phyloP scores from a whole-genome alignment of 2,113 vertebrate species.

The Progne subis region DNA sequence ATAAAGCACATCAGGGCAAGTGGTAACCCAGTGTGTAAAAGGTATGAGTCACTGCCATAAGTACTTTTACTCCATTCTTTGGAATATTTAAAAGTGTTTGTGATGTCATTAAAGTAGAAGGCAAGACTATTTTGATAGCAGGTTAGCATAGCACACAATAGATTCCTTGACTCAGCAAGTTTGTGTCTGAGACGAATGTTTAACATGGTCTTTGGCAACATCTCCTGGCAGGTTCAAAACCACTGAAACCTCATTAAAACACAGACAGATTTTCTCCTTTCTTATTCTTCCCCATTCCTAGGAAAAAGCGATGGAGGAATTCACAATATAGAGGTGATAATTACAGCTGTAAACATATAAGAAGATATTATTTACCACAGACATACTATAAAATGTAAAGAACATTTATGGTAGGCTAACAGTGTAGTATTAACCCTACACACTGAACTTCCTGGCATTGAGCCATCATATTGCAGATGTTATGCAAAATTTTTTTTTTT shows the following conservation, averaged over 20 bases:
- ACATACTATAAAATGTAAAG: not conserved
- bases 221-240: not conserved
- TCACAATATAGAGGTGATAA: not conserved
- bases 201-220: not conserved
- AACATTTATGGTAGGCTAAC: not conserved
- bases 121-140: not conserved
- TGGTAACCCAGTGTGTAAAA: not conserved
- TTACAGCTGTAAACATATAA: not conserved
- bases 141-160: not conserved
- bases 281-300: not conserved
- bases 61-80: not conserved
- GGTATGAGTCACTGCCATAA: not conserved
- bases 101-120: not conserved
- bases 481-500: not conserved
- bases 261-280: not conserved
- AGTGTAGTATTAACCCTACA: not conserved
- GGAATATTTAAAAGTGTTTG: not conserved
- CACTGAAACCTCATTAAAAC: not conserved
- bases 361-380: not conserved
- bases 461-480: not conserved
- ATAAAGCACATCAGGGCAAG: not conserved
- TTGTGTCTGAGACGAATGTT: not conserved
- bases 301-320: not conserved
- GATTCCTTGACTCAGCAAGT: not conserved
- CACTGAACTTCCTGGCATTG: not conserved